Evolutionary conservation across 2,797 vertebrate genomes (phyloP), one percentile per base, ranked within the genome.

Genomic region (Cuniculus paca): DNA sequence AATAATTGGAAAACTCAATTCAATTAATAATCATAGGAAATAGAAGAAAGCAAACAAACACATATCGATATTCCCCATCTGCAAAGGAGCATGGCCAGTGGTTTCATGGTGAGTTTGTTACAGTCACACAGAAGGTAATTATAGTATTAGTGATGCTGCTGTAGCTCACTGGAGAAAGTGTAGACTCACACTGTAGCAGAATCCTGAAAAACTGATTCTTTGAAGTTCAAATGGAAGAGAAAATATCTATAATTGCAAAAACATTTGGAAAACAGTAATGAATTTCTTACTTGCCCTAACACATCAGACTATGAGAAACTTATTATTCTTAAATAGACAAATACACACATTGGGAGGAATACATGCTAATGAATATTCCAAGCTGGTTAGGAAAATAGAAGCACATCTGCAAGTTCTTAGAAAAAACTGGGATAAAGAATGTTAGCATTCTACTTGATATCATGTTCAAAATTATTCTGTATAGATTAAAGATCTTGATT

Each of bases 181-280:
- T 16, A 52, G 7, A 45, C 9, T 68, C 2, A 48, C 26, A 85
- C 14, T 36, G 89, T 48, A 92, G 22, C 17, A 54, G 56, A 65
- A 65, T 17, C 4, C 19, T 89, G 56, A 80, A 74, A 63, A 84
- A 3, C 13, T 34, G 28, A 79, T 72, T 63, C 39, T 48, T 48
- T 82, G 24, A 75, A 56, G 26, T 90, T 56, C 42, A 78, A 91
- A 39, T 70, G 36, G 34, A 39, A 84, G 61, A 88, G 39, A n/a
- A 88, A 89, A 72, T 63, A 50, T 3, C 26, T 31, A 80, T n/a
- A 81, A 81, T 58, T 86, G 5, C 24, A 28, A 86, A 80, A 50
- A 74, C 56, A 63, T 88, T 84, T 92, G 28, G 79, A 72, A 89
- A 85, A 56, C 34, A n/a, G 11, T 42, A 63, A 94, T 96, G 14